phyloP scores from a whole-genome alignment of 2,113 vertebrate species.

The Canis aureus region DNA sequence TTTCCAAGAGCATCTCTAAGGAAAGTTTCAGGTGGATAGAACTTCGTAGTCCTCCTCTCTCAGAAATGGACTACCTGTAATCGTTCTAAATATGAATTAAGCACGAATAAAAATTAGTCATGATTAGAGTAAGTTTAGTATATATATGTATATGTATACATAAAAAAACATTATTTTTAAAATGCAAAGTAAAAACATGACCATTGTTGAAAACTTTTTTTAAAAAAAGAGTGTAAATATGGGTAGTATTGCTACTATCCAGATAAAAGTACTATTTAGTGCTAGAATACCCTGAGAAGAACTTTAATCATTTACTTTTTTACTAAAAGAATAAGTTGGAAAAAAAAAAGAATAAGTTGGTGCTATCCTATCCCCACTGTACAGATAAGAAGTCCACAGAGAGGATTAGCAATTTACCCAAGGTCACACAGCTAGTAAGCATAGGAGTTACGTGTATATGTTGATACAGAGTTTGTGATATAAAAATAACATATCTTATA shows the following conservation, averaged over 20 bases:
- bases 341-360: neutral
- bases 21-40: slow-evolving; percentile 71
- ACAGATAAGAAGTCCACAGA: neutral
- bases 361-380: neutral
- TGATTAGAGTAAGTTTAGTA: neutral
- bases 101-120: neutral
- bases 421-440: neutral
- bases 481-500: neutral
- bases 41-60: slow-evolving; percentile 59
- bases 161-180: neutral
- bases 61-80: slow-evolving; percentile 51
- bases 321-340: neutral
- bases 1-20: slow-evolving; percentile 74
- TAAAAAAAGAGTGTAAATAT: neutral
- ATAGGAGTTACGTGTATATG: neutral
- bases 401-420: neutral
- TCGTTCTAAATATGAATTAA: slow-evolving; percentile 29
- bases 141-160: neutral
- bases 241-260: neutral
- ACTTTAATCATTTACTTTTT: neutral
- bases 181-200: neutral
- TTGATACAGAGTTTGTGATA: neutral
- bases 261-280: neutral
- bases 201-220: slow-evolving; percentile 5
- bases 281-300: neutral